These are phyloP conservation scores for Luperina nickerlii DNA, from an alignment of 2,888 invertebrate genomes.

Conservation along the genomic window DNA sequence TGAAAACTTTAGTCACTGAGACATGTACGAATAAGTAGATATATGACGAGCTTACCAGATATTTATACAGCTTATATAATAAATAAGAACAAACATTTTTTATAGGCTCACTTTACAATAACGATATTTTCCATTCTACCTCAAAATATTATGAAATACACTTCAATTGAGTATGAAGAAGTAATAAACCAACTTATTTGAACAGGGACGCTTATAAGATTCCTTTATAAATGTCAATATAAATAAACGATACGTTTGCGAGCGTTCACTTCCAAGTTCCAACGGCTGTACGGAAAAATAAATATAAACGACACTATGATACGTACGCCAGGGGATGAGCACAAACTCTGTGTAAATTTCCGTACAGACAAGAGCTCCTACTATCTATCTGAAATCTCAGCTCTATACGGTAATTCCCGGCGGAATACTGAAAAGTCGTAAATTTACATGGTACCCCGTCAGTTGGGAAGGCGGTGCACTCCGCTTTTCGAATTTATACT, in stretches of 20 bases:
- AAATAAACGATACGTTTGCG: conserved; percentile 38
- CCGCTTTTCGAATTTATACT: conserved; percentile 83
- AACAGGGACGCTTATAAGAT: conserved; percentile 34
- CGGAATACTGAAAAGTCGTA: conserved; percentile 87
- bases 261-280: conserved; percentile 37
- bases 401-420: conserved; percentile 84
- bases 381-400: conserved; percentile 83
- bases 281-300: conserved; percentile 48
- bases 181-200: conserved; percentile 43
- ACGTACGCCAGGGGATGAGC: conserved; percentile 64
- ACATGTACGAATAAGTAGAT: not conserved
- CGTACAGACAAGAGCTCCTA: conserved; percentile 70
- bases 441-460: conserved; percentile 84
- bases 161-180: conserved; percentile 22
- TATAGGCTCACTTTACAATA: conserved; percentile 4
- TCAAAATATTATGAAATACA: conserved; percentile 4
- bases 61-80: not conserved
- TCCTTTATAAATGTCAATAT: conserved; percentile 37
- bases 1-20: not conserved
- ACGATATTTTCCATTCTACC: not conserved
- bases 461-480: conserved; percentile 78
- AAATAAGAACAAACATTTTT: not conserved
- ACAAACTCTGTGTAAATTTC: conserved; percentile 76
- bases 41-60: not conserved
- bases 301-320: conserved; percentile 55